Percentiles rank a stretch among this genome's conserved stretches.
These are phyloP conservation scores for Ptychoptera albimana DNA, from an alignment of 2,888 invertebrate species.

Conservation along the genomic window DNA sequence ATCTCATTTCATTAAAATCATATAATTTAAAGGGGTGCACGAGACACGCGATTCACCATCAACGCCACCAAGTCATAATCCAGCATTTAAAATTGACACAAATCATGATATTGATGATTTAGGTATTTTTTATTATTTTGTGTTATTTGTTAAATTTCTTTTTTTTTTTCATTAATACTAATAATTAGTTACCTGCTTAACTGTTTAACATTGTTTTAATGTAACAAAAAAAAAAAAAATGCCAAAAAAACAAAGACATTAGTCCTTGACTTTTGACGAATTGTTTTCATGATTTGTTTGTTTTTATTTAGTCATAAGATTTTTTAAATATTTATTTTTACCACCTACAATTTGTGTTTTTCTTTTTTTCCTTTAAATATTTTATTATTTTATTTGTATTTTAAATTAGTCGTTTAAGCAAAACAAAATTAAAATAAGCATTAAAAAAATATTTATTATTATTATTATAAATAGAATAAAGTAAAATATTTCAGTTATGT, in stretches of 20 bases:
- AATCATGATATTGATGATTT: constrained; percentile 21
- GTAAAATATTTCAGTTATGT: no score
- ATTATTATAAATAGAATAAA: no score
- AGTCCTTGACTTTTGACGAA: neutral
- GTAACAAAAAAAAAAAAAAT: no score
- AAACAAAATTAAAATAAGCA: no score
- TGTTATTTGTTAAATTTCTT: neutral
- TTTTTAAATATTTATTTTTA: no score
- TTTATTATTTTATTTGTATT: no score
- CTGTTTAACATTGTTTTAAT: no score
- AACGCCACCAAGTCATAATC: constrained; percentile 29
- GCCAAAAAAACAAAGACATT: no score
- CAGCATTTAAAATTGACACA: constrained; percentile 28
- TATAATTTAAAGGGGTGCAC: constrained; percentile 20
- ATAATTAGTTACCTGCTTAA: constrained; percentile 2
- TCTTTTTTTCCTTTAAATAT: no score
- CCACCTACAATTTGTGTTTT: no score
- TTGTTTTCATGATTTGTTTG: neutral
- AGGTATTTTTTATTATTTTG: constrained; percentile 11
- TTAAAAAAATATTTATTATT: no score
- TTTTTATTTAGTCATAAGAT: neutral
- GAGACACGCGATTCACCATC: constrained; percentile 27
- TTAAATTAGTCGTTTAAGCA: no score
- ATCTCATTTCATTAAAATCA: neutral
- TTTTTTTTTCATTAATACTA: neutral